phyloP scores from a whole-genome alignment of 2,113 vertebrate genomes.

The Mesembrinibis cayennensis region DNA sequence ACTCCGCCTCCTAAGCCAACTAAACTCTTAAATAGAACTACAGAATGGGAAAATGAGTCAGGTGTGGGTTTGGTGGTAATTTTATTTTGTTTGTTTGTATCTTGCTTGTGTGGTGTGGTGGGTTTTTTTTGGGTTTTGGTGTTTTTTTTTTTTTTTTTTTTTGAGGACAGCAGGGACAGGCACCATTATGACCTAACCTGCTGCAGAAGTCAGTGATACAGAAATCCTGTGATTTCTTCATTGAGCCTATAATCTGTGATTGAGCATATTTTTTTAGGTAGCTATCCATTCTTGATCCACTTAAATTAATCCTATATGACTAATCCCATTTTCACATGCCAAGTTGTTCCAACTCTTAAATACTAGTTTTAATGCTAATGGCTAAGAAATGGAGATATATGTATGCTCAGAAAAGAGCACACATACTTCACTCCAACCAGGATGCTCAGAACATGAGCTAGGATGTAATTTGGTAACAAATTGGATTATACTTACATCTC shows the following conservation, averaged over 20 bases:
- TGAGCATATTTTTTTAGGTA: neutral
- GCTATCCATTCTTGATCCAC: neutral
- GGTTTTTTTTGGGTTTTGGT: neutral
- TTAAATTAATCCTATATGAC: neutral
- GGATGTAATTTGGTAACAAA: neutral
- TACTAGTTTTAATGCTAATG: neutral
- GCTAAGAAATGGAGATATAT: neutral
- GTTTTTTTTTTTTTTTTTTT: neutral
- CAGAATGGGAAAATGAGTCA: neutral
- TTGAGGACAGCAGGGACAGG: neutral
- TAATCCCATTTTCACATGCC: neutral
- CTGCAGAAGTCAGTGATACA: neutral
- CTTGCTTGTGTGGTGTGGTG: neutral
- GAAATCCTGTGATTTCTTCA: neutral
- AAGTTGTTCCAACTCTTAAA: neutral
- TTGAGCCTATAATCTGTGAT: neutral
- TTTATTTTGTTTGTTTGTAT: neutral
- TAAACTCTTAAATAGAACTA: neutral
- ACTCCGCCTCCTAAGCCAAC: neutral
- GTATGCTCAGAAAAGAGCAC: neutral
- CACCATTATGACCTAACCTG: neutral
- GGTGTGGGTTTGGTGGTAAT: neutral
- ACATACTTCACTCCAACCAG: neutral
- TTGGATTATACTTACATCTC: neutral
- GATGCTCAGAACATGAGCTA: neutral